Evolutionary conservation across 2,888 invertebrate genomes (phyloP), one percentile per base, ranked within the genome.

Genomic region (Phoenoteleia sp.): DNA sequence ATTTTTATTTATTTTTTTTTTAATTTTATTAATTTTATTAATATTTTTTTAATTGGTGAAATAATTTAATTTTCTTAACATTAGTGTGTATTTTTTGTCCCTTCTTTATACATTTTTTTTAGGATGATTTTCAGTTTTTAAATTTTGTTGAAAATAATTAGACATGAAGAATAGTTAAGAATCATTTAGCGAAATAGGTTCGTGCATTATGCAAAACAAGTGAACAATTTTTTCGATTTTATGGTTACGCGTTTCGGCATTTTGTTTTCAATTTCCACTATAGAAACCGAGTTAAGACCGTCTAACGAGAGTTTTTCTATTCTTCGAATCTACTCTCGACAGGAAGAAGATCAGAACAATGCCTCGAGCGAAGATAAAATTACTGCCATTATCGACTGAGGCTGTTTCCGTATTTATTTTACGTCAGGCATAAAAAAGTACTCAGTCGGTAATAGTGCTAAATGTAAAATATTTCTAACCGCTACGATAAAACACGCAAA

Each of bases 331-430:
- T 3, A 52, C 36, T 4, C 36, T 36, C 6, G 4, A 11, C 67
- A 17, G 1, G 36, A 39, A 69, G 54, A 69, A 52, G 52, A 67
- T 52, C 36, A 67, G 66, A 33, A 67, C 49, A 66, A 66, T 21
- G 33, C 47, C 33, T 36, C 36, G 29, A 13, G 23, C 15, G 13
- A 19, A 67, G 52, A 52, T 52, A 67, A 49, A 67, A 67, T 67
- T 23, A 27, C 67, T 39, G 27, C 52, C 39, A 52, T 69, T 69
- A 69, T 69, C 67, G 67, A 69, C 67, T 54, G 67, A n/a, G 9
- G 27, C 13, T 54, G 52, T 52, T 67, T 67, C 66, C 52, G 39
- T 54, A 42, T 54, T 69, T 69, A 69, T 54, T 69, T 69, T 69
- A 69, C 42, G 27, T 52, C 27, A 5, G 33, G 5, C 2, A 19